phyloP scores from a whole-genome alignment of 2,113 vertebrate species.

The Eupsittula cactorum region DNA sequence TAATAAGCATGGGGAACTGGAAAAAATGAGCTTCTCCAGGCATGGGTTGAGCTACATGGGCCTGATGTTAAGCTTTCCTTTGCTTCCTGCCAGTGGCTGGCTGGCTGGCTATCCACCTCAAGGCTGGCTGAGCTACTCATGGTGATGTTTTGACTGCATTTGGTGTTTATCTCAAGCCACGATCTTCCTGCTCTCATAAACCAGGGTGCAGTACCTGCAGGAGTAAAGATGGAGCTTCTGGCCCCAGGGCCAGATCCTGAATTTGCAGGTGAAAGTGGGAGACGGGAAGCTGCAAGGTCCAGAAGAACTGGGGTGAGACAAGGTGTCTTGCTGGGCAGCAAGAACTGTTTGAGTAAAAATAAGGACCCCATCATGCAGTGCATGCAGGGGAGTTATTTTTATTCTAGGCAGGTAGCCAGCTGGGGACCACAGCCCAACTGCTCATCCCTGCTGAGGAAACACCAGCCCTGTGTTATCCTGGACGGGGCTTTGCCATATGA shows the following conservation, averaged over 20 bases:
- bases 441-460: neutral
- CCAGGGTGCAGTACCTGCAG: neutral
- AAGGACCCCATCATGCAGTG: neutral
- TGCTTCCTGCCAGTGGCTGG: neutral
- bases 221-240: neutral
- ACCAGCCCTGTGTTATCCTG: neutral
- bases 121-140: neutral
- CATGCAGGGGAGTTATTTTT: neutral
- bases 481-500: neutral
- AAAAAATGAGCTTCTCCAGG: neutral
- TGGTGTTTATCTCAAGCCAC: neutral
- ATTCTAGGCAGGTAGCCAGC: neutral
- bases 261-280: slow-evolving; percentile 1
- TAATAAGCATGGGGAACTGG: neutral
- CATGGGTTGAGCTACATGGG: accelerated
- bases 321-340: neutral
- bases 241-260: neutral
- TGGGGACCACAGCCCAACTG: neutral
- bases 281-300: neutral
- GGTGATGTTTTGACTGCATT: neutral
- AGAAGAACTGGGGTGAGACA: neutral
- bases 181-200: neutral
- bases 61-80: neutral
- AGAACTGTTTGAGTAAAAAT: neutral
- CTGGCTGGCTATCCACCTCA: neutral